Evolutionary conservation across 2,113 vertebrate genomes (phyloP).

Genomic region (Agapornis roseicollis): DNA sequence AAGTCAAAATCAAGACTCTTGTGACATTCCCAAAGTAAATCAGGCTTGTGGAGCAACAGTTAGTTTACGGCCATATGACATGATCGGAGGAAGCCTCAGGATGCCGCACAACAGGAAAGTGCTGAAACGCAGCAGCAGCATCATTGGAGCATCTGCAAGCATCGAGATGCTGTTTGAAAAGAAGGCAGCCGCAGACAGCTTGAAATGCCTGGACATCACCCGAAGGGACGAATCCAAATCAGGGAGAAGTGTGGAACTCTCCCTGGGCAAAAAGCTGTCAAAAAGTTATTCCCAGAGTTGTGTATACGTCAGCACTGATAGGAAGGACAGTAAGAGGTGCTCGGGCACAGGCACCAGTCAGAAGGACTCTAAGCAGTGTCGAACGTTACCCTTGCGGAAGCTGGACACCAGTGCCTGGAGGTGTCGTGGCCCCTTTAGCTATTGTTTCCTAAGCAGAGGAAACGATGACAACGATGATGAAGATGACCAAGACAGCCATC

Average conservation of each 20-base stretch:
- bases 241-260: slow-evolving; percentile 74
- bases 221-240: slow-evolving; percentile 73
- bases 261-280: slow-evolving; percentile 82
- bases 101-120: slow-evolving; percentile 78
- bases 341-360: slow-evolving; percentile 69
- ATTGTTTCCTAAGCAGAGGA: slow-evolving; percentile 85
- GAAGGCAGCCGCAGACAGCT: slow-evolving; percentile 77
- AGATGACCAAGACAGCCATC: slow-evolving; percentile 71
- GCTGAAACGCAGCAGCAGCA: slow-evolving; percentile 83
- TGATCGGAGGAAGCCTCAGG: slow-evolving; percentile 80
- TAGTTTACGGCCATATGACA: slow-evolving; percentile 78
- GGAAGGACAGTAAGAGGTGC: slow-evolving; percentile 70
- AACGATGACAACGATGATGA: slow-evolving; percentile 81
- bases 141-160: slow-evolving; percentile 76
- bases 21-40: slow-evolving; percentile 81
- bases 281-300: slow-evolving; percentile 87
- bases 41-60: slow-evolving; percentile 77
- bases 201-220: slow-evolving; percentile 72
- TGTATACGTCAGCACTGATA: slow-evolving; percentile 70
- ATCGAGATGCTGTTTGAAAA: slow-evolving; percentile 82
- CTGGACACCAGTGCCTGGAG: slow-evolving; percentile 79
- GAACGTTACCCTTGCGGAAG: slow-evolving; percentile 79
- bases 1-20: slow-evolving; percentile 84
- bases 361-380: slow-evolving; percentile 84
- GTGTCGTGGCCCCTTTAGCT: slow-evolving; percentile 85